Evolutionary conservation across 1,140 invertebrate genomes (phyloP), one percentile per base, ranked within the genome.

Genomic region (Asbolus verrucosus): DNA sequence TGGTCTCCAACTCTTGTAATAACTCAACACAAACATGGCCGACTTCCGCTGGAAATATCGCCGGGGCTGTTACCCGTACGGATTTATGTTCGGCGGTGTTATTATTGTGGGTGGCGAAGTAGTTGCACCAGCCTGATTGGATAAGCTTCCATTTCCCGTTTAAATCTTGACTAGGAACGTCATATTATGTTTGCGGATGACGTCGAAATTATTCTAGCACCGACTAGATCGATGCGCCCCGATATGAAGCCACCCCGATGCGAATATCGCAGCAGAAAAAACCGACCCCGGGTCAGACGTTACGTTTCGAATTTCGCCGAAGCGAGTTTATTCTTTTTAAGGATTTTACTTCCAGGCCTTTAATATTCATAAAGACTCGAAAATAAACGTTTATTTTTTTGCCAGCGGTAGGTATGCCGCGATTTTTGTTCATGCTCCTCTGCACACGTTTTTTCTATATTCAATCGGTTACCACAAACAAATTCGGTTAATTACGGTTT

Each of bases 291-390:
- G 46, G 46, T 54, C 46, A 54, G 13, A 54, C 4, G 46, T 27
- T 54, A 54, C 46, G 21, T 46, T 46, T 46, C 16, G 41, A 14
- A 27, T 54, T 54, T 54, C 21, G 46, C 21, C n/a, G 39, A 9
- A 43, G 39, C 11, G 46, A 54, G 46, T 54, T 54, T 54, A 54
- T 54, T 54, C 46, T 54, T 54, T 36, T 54, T 54, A 21, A 31
- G 21, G 46, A 54, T 24, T 54, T 54, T 21, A 54, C 46, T 54
- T 54, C 46, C 46, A 54, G 21, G 46, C 46, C 24, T 54, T 54
- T 54, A 54, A 54, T 54, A 54, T 54, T 54, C 46, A 54, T 54
- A 54, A 54, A 54, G 46, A 54, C 46, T 24, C 46, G n/a, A 54
- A 54, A 54, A 54, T 54, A 54, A 54, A 54, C 46, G 46, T 6